phyloP scores from a whole-genome alignment of 2,113 vertebrate genomes.

The Microcebus tavaratra region DNA sequence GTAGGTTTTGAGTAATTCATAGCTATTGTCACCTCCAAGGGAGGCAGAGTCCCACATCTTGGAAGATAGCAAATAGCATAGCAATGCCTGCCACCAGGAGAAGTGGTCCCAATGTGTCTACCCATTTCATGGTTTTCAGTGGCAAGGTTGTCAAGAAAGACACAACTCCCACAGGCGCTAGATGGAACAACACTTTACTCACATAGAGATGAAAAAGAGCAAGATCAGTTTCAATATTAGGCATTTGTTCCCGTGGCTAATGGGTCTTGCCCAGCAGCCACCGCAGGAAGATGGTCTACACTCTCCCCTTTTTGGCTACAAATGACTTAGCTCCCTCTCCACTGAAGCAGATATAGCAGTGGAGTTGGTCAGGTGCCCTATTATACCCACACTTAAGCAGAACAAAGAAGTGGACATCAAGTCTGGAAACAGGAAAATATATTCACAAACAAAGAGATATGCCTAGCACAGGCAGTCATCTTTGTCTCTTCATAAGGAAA shows the following conservation, averaged over 20 bases:
- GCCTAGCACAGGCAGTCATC: accelerated
- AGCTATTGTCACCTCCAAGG: background rate
- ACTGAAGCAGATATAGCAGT: background rate
- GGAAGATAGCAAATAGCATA: background rate
- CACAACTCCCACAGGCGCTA: background rate
- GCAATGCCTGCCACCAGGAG: background rate
- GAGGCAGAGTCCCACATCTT: background rate
- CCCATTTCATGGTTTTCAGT: background rate
- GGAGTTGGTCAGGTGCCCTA: background rate
- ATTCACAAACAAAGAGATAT: background rate
- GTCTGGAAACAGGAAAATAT: background rate
- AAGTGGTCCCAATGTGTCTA: background rate
- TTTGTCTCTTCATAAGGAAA: background rate
- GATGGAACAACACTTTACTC: background rate
- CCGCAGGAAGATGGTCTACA: no score
- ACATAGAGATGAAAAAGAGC: background rate
- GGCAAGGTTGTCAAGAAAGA: background rate
- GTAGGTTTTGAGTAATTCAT: background rate
- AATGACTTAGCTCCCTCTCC: background rate
- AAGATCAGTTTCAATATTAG: background rate
- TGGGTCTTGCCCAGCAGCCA: background rate
- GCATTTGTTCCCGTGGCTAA: background rate
- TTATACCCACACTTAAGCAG: background rate
- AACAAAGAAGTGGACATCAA: background rate
- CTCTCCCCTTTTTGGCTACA: background rate